Evolutionary conservation across 2,888 invertebrate species (phyloP).

Genomic region (Coelopa pilipes): DNA sequence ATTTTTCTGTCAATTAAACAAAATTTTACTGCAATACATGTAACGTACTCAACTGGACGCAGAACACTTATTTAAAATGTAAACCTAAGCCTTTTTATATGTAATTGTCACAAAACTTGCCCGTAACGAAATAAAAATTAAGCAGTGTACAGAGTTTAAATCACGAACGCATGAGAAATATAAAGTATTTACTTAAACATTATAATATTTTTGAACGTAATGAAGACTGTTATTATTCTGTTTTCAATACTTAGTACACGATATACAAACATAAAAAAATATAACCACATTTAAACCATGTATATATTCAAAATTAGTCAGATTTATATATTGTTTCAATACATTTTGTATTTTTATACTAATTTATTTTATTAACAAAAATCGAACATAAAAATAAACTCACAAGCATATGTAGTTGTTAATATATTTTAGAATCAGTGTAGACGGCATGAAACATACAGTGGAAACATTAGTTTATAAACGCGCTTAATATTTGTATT

Average conservation of each 20-base stretch:
- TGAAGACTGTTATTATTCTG: constrained; percentile 21
- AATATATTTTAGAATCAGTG: background rate
- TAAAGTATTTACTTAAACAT: constrained; percentile 18
- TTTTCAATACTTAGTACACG: constrained; percentile 33
- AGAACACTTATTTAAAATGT: background rate
- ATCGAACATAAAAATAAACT: too few species aligned
- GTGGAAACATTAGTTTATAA: background rate
- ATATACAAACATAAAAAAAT: constrained; percentile 35
- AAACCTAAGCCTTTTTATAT: background rate
- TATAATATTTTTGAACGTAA: constrained; percentile 44
- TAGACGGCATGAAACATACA: background rate
- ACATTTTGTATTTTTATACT: constrained; percentile 26
- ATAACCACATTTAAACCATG: constrained; percentile 7
- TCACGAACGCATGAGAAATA: too few species aligned
- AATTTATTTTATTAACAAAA: constrained; percentile 20
- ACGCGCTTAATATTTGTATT: background rate
- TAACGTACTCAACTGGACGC: background rate
- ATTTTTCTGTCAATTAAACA: too few species aligned
- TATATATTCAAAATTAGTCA: constrained; percentile 5
- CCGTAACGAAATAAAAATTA: background rate
- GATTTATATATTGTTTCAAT: constrained; percentile 12
- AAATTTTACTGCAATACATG: too few species aligned
- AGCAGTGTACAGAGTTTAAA: background rate
- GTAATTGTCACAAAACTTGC: background rate
- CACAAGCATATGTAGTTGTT: constrained; percentile 6